These are phyloP conservation scores for Danaus chrysippus DNA, from an alignment of 2,888 invertebrate species.

Conservation along the genomic window DNA sequence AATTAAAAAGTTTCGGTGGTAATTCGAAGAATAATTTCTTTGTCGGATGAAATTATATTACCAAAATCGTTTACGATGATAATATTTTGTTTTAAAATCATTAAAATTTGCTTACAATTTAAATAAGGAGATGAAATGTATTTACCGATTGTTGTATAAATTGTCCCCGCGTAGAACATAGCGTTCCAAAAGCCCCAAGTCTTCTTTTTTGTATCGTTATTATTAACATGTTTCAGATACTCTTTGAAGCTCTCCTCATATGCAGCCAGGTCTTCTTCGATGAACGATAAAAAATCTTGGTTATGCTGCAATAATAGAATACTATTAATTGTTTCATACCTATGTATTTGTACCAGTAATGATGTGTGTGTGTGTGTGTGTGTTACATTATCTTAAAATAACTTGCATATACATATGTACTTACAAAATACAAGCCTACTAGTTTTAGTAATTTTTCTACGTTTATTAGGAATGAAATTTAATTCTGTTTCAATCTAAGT, in stretches of 20 bases:
- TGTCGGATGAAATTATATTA: neutral
- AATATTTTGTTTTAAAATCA: neutral
- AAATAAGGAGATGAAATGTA: constrained; percentile 10
- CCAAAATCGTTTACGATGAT: neutral
- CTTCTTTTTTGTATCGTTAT: constrained; percentile 67
- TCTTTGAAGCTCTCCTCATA: constrained; percentile 78
- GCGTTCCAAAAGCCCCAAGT: constrained; percentile 92
- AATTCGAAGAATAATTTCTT: neutral
- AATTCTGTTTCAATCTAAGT: too few relatives aligned
- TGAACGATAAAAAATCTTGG: constrained; percentile 41
- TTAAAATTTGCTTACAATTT: constrained; percentile 5
- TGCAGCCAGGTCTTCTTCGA: constrained; percentile 47
- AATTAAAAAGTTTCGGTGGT: neutral
- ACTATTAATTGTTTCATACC: too few relatives aligned
- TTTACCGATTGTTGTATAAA: constrained; percentile 94
- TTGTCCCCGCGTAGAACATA: constrained; percentile 91
- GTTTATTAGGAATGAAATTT: too few relatives aligned
- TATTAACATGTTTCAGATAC: constrained; percentile 58
- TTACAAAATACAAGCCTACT: too few relatives aligned
- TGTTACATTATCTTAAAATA: too few relatives aligned
- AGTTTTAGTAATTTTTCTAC: too few relatives aligned
- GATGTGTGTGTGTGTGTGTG: too few relatives aligned
- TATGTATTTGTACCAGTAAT: too few relatives aligned
- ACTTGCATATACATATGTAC: too few relatives aligned
- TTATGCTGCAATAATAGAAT: constrained; percentile 26